Conservation (phyloP, 35 echinoderm and acorn worm genomes). For the Lytechinus pictus region DNA sequence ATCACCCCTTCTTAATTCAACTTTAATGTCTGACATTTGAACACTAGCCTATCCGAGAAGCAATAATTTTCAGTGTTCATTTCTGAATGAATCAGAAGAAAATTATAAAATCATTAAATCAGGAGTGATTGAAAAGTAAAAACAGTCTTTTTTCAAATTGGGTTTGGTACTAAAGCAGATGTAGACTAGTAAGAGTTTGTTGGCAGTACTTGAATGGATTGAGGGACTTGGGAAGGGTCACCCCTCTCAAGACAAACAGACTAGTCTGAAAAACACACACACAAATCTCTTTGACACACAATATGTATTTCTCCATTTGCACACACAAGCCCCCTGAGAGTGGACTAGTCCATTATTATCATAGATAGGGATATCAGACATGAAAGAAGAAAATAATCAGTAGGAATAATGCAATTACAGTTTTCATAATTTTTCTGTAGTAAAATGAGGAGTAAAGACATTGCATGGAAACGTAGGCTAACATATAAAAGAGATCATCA, state of each 20-base stretch:
- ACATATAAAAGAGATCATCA: neutral
- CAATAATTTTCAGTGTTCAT: too few species aligned
- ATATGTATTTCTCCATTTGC: conserved; percentile 19
- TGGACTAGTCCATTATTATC: neutral
- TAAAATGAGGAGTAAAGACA: neutral
- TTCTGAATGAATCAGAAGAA: too few species aligned
- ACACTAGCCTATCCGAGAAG: too few species aligned
- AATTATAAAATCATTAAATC: too few species aligned
- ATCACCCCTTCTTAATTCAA: too few species aligned
- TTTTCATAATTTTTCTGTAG: neutral
- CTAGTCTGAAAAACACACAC: conserved; percentile 11
- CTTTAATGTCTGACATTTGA: too few species aligned
- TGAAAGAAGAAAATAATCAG: neutral
- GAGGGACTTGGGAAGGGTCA: neutral
- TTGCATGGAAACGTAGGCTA: neutral
- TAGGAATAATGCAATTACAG: neutral
- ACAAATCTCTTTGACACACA: conserved; percentile 10
- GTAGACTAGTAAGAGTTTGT: conserved; percentile 6
- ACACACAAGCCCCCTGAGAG: neutral
- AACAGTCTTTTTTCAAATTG: neutral
- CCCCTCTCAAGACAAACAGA: conserved; percentile 1
- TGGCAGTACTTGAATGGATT: neutral
- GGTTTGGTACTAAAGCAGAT: neutral
- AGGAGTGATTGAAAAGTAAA: neutral
- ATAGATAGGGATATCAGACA: neutral